Evolutionary conservation across 2,888 invertebrate species (phyloP).

Genomic region (Tachina grossa): DNA sequence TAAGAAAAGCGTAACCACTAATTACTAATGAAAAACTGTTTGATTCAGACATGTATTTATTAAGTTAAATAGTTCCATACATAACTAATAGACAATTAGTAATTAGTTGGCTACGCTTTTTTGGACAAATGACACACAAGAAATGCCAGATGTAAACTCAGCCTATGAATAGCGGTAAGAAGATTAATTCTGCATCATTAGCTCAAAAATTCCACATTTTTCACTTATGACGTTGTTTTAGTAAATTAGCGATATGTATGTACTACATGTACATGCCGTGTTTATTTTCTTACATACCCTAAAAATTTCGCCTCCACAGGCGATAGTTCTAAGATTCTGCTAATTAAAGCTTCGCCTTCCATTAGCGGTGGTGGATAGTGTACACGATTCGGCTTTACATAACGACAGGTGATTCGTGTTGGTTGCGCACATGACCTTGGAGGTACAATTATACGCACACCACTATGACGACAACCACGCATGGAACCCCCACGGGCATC

Average conservation of each 20-base stretch:
- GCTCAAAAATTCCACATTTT: background rate
- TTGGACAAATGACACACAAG: too few relatives aligned
- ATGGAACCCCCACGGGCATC: conserved; percentile 99
- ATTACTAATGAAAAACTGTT: too few relatives aligned
- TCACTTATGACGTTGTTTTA: background rate
- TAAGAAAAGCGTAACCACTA: too few relatives aligned
- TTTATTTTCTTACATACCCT: conserved; percentile 86
- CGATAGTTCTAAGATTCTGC: conserved; percentile 96
- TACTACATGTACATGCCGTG: too few relatives aligned
- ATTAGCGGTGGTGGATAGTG: conserved; percentile 96
- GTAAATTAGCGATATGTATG: background rate
- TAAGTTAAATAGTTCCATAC: too few relatives aligned
- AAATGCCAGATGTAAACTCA: too few relatives aligned
- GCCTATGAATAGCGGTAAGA: too few relatives aligned
- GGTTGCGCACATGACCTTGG: conserved; percentile 97
- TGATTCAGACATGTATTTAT: too few relatives aligned
- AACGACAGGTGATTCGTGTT: conserved; percentile 97
- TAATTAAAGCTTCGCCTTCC: conserved; percentile 99
- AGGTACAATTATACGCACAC: conserved; percentile 97
- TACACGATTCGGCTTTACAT: conserved; percentile 87
- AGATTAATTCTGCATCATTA: background rate
- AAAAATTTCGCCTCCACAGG: conserved; percentile 98
- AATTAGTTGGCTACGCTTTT: too few relatives aligned
- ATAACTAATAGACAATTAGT: too few relatives aligned
- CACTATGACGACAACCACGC: conserved; percentile 99